A percentile compares a stretch with the other conserved stretches of the same genome.
Evolutionary conservation across 2,888 invertebrate genomes (phyloP).

Genomic region (Asteroscopus sphinx): DNA sequence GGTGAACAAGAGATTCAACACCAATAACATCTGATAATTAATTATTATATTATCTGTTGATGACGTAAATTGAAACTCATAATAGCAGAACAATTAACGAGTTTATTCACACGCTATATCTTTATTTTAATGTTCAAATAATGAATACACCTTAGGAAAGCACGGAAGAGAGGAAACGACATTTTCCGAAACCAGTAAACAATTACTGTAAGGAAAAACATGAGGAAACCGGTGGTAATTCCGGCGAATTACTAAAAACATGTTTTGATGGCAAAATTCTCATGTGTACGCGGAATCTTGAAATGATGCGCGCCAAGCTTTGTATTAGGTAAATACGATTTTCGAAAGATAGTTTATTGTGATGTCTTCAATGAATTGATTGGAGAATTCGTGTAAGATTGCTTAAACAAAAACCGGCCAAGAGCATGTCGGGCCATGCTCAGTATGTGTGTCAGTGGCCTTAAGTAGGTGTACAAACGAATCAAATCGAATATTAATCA

Average conservation of each 20-base stretch:
- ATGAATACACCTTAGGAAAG: neutral
- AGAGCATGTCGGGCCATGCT: no score
- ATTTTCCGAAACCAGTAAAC: slow-evolving; percentile 45
- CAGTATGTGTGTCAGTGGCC: no score
- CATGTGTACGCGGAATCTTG: slow-evolving; percentile 43
- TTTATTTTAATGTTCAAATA: no score
- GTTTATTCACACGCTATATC: no score
- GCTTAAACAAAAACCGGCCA: no score
- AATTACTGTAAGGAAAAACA: slow-evolving; percentile 45
- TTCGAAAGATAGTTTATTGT: slow-evolving; percentile 32
- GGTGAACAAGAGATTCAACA: no score
- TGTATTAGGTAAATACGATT: slow-evolving; percentile 28
- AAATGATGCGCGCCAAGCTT: slow-evolving; percentile 20
- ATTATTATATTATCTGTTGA: no score
- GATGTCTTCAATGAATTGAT: slow-evolving; percentile 4
- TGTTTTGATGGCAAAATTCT: slow-evolving; percentile 40
- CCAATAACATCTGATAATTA: no score
- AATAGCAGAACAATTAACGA: no score
- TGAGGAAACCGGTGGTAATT: slow-evolving; percentile 37
- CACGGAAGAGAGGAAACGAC: slow-evolving; percentile 15
- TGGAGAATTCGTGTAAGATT: neutral
- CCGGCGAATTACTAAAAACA: slow-evolving; percentile 60
- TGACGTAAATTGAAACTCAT: no score
- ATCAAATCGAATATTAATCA: no score
- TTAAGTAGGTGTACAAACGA: no score